Conservation (phyloP, 2,888 invertebrate genomes). For the Molanna angustata region DNA sequence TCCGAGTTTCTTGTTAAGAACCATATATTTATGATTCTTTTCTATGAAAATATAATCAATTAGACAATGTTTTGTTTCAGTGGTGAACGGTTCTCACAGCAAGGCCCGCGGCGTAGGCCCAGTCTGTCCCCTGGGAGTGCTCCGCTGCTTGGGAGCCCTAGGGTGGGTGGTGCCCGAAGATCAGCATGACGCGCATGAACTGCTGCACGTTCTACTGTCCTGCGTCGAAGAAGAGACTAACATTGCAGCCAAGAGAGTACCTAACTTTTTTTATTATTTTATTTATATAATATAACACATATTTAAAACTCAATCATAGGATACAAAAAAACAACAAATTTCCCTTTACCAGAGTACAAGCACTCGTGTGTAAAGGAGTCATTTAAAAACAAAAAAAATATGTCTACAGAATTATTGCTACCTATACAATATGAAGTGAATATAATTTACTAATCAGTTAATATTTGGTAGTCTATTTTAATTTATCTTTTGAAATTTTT, state of each 20-base stretch:
- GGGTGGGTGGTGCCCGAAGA: conserved; percentile 88
- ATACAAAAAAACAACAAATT: too few species aligned
- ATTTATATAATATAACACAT: too few species aligned
- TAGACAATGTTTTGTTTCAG: conserved; percentile 43
- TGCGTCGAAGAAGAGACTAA: conserved; percentile 85
- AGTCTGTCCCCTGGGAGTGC: conserved; percentile 58
- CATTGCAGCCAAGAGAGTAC: conserved; percentile 58
- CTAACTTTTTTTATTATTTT: conserved; percentile 6
- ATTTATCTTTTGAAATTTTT: too few species aligned
- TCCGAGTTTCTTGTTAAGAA: too few species aligned
- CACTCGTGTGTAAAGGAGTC: too few species aligned
- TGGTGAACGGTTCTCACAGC: conserved; percentile 70
- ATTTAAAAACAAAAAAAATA: too few species aligned
- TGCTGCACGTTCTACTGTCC: conserved; percentile 85
- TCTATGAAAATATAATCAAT: not conserved
- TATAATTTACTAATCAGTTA: too few species aligned
- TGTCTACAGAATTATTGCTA: too few species aligned
- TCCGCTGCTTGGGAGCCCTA: conserved; percentile 69
- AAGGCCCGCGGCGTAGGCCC: conserved; percentile 59
- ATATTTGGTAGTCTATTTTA: too few species aligned
- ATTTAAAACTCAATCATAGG: too few species aligned
- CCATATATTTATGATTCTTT: not conserved
- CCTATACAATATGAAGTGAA: too few species aligned
- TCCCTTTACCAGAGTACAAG: too few species aligned
- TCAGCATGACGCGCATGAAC: conserved; percentile 93